Evolutionary conservation across 2,113 vertebrate genomes (phyloP).

Genomic region (Hemichromis elongatus): DNA sequence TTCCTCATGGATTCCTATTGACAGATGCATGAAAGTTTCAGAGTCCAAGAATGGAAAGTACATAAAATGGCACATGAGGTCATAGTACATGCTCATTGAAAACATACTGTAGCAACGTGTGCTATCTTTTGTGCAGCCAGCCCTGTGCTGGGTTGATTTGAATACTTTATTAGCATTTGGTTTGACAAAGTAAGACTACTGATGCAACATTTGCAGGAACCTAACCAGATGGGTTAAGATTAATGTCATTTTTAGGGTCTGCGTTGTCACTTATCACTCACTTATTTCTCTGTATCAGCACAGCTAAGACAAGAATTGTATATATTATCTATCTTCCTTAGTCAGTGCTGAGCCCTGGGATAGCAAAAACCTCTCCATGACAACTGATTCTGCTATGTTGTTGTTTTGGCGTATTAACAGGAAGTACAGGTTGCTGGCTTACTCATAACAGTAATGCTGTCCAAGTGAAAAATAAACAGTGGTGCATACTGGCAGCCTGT

Average conservation of each 20-base stretch:
- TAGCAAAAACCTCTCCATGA: neutral
- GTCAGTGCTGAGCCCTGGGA: neutral
- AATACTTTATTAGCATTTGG: neutral
- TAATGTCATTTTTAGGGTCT: too few species aligned
- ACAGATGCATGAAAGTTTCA: neutral
- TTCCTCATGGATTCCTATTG: neutral
- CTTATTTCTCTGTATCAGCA: neutral
- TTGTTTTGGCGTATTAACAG: neutral
- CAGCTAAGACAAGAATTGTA: neutral
- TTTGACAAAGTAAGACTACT: neutral
- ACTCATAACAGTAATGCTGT: neutral
- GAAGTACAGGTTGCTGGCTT: neutral
- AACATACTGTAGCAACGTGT: neutral
- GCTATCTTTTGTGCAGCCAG: neutral
- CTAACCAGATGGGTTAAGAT: neutral
- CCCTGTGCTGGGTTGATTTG: neutral
- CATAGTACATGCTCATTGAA: neutral
- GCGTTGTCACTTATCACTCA: neutral
- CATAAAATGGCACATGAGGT: neutral
- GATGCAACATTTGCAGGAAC: neutral
- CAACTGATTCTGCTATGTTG: neutral
- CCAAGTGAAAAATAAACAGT: neutral
- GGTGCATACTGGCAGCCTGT: neutral
- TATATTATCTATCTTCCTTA: neutral
- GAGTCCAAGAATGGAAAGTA: neutral